Evolutionary conservation across 30 jellyfish, hydroid and myxozoan genomes (phyloP).

Genomic region (Cassiopea xamachana): DNA sequence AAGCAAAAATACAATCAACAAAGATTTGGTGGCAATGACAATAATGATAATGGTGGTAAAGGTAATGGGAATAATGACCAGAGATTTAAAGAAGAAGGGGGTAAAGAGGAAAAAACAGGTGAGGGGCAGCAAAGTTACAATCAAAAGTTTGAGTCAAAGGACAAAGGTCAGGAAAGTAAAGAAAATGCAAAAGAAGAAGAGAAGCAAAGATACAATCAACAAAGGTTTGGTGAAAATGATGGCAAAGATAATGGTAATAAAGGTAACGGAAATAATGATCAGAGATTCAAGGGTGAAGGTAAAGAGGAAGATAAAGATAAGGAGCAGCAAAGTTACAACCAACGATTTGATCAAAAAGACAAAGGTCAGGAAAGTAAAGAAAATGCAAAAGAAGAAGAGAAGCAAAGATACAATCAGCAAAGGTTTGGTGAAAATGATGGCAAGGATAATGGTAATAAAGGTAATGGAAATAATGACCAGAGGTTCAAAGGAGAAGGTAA

Average conservation of each 20-base stretch:
- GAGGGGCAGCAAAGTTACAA: too few relatives aligned
- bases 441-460: neutral
- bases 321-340: neutral
- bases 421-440: constrained; percentile 10
- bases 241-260: too few relatives aligned
- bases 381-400: neutral
- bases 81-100: too few relatives aligned
- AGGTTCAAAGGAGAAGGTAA: neutral
- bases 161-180: too few relatives aligned
- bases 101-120: too few relatives aligned
- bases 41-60: neutral
- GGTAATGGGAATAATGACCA: constrained; percentile 4
- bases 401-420: neutral
- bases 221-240: too few relatives aligned
- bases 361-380: neutral
- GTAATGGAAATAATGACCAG: neutral
- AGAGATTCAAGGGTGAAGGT: too few relatives aligned
- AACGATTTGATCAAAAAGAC: constrained; percentile 15
- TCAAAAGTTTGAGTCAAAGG: too few relatives aligned
- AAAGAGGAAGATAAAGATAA: too few relatives aligned
- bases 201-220: too few relatives aligned
- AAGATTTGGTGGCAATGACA: constrained; percentile 3
- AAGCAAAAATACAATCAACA: neutral
- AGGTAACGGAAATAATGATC: too few relatives aligned
- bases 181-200: too few relatives aligned